phyloP scores from a whole-genome alignment of 2,888 invertebrate genomes.

The Drosophila kambysellisi region DNA sequence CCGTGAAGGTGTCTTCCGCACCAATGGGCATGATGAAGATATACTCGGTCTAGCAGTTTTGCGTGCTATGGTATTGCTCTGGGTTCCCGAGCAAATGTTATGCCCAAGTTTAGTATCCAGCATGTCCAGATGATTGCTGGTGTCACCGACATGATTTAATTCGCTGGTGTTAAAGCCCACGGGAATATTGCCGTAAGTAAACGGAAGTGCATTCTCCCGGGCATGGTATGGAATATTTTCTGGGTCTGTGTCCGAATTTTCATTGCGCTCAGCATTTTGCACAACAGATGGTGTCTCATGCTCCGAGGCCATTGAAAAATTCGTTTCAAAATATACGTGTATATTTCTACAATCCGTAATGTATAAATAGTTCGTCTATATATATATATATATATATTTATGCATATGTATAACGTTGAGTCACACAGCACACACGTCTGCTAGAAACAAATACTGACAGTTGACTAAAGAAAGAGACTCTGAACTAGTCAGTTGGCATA shows the following conservation, averaged over 20 bases:
- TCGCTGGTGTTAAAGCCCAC: constrained; percentile 65
- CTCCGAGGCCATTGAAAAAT: constrained; percentile 51
- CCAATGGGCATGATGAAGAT: constrained; percentile 69
- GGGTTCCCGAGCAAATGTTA: constrained; percentile 89
- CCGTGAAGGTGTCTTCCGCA: constrained; percentile 82
- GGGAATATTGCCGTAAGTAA: constrained; percentile 91
- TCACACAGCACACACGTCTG: constrained; percentile 36
- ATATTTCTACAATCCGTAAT: constrained; percentile 40
- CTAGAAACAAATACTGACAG: constrained; percentile 17
- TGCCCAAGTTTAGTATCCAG: constrained; percentile 87
- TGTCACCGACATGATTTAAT: constrained; percentile 58
- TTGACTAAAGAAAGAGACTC: constrained; percentile 37
- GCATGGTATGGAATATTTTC: constrained; percentile 93
- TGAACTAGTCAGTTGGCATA: constrained; percentile 4
- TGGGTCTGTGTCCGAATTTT: constrained; percentile 49
- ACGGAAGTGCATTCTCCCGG: constrained; percentile 93
- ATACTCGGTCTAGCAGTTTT: constrained; percentile 85
- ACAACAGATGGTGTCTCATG: constrained; percentile 29
- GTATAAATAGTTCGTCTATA: constrained; percentile 27
- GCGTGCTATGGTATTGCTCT: constrained; percentile 88
- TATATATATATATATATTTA: constrained; percentile 8
- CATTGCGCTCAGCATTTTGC: constrained; percentile 8
- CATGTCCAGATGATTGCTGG: constrained; percentile 30
- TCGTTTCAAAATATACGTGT: constrained; percentile 33
- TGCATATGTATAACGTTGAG: constrained; percentile 10